Percentiles rank a stretch among this genome's conserved stretches.
These are phyloP conservation scores for Hydrocynus forskahlii DNA, from an alignment of 2,797 vertebrate species.

Conservation along the genomic window DNA sequence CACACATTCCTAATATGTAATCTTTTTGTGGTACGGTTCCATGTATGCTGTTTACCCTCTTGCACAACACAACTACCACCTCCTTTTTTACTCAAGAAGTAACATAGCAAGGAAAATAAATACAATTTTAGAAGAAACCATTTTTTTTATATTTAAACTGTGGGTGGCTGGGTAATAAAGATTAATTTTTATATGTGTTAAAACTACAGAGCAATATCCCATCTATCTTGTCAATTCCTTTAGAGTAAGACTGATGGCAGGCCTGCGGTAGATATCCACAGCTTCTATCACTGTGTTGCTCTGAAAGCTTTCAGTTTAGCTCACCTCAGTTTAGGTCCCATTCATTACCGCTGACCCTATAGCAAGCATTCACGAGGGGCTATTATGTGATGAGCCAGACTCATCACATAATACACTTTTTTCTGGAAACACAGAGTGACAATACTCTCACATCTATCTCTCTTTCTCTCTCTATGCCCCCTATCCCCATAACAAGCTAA, in stretches of 20 bases:
- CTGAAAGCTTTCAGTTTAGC: slow-evolving; percentile 8
- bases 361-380: slow-evolving; percentile 25
- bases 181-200: neutral
- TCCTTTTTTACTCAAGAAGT: too few species aligned
- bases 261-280: slow-evolving; percentile 38
- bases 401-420: slow-evolving; percentile 53
- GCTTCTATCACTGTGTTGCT: slow-evolving; percentile 16
- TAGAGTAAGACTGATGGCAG: slow-evolving; percentile 25
- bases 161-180: slow-evolving; percentile 39
- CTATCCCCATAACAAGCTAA: neutral
- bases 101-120: too few species aligned
- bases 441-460: slow-evolving; percentile 14
- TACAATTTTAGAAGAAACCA: too few species aligned
- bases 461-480: neutral
- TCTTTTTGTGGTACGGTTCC: accelerated
- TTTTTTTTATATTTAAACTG: neutral
- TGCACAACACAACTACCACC: accelerated
- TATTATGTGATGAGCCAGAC: slow-evolving; percentile 42
- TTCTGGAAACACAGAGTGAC: slow-evolving; percentile 48
- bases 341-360: slow-evolving; percentile 38
- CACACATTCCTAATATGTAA: too few species aligned
- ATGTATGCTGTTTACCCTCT: too few species aligned
- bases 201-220: slow-evolving; percentile 14
- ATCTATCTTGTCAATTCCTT: slow-evolving; percentile 31
- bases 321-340: neutral